Conservation (phyloP, 2,113 vertebrate species). For the Argyrosomus japonicus region DNA sequence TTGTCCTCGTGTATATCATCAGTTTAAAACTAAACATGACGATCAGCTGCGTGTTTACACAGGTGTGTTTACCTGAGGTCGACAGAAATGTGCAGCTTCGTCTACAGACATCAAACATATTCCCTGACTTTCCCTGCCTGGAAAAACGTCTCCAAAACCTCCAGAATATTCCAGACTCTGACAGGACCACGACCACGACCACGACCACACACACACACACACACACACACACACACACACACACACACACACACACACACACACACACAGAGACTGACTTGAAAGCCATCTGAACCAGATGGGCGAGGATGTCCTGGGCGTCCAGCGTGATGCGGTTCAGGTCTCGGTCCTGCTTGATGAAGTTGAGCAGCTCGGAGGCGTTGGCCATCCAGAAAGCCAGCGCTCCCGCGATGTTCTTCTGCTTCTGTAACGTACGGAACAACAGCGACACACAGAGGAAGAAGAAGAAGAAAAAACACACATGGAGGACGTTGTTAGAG, state of each 20-base stretch:
- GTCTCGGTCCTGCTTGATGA: conserved; percentile 97
- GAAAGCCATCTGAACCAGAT: conserved; percentile 98
- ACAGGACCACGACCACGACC: too few species aligned
- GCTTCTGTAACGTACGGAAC: conserved; percentile 87
- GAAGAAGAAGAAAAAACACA: not conserved
- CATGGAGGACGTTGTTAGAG: conserved; percentile 35
- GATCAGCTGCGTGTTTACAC: too few species aligned
- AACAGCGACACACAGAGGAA: conserved; percentile 57
- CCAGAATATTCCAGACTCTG: not conserved
- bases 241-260: not conserved
- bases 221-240: not conserved
- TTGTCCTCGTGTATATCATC: too few species aligned
- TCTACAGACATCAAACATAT: too few species aligned
- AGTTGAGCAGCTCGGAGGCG: conserved; percentile 97
- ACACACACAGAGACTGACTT: conserved; percentile 84
- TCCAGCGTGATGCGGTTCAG: conserved; percentile 95
- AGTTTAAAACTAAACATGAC: too few species aligned
- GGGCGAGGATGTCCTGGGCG: conserved; percentile 95
- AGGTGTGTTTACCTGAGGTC: too few species aligned
- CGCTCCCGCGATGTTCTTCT: conserved; percentile 98
- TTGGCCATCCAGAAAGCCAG: conserved; percentile 99
- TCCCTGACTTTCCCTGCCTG: too few species aligned
- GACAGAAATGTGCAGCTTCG: too few species aligned
- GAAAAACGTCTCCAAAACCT: not conserved
- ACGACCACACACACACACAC: conserved; percentile 5